A percentile compares a stretch with the other conserved stretches of the same genome.
Evolutionary conservation across 2,888 invertebrate species (phyloP).

Genomic region (Lutraria lutraria): DNA sequence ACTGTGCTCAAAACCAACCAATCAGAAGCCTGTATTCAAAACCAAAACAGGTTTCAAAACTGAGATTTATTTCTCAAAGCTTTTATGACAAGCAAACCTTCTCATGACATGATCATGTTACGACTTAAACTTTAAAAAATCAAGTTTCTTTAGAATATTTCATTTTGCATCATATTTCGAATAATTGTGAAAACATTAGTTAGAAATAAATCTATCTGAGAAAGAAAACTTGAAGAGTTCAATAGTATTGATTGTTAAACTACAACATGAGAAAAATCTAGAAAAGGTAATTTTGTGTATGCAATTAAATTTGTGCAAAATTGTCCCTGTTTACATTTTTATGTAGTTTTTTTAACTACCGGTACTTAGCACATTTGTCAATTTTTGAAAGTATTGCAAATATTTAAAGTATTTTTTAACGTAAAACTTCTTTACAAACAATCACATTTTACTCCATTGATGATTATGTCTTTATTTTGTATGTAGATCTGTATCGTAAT

Average conservation of each 20-base stretch:
- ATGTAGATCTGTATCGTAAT: conserved; percentile 26
- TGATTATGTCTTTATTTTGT: conserved; percentile 4
- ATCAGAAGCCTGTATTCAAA: no score
- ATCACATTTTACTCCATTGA: conserved; percentile 20
- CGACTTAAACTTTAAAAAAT: no score
- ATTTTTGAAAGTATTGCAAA: conserved; percentile 29
- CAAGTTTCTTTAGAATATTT: no score
- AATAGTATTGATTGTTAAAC: neutral
- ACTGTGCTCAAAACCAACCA: no score
- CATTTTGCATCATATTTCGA: no score
- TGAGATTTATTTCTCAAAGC: no score
- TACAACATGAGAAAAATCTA: neutral
- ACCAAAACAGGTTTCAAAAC: no score
- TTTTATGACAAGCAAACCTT: no score
- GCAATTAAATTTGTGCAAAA: neutral
- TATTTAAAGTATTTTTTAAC: conserved; percentile 39
- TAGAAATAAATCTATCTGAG: no score
- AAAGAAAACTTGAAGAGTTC: no score
- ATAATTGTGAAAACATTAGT: no score
- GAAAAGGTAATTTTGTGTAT: neutral
- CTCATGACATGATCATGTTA: no score
- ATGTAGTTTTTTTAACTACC: neutral
- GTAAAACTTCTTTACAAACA: conserved; percentile 34
- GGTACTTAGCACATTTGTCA: neutral
- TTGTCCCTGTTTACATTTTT: conserved; percentile 2